These are phyloP conservation scores for Nowickia ferox DNA, from an alignment of 2,888 invertebrate species.

Conservation along the genomic window DNA sequence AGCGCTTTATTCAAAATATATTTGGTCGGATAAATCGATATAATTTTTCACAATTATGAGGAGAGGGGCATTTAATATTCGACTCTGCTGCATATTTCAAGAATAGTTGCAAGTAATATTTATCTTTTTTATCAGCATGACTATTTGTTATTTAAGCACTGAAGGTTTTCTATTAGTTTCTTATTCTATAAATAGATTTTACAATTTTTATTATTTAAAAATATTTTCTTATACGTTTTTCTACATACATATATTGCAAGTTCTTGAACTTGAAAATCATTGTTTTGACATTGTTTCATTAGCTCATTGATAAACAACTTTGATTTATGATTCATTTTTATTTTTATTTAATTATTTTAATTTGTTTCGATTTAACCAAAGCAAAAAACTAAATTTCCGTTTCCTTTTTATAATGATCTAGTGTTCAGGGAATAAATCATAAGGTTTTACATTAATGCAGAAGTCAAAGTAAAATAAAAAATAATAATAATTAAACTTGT, in stretches of 20 bases:
- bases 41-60: too few relatives aligned
- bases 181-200: too few relatives aligned
- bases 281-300: background rate
- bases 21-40: too few relatives aligned
- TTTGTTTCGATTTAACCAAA: background rate
- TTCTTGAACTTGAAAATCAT: slow-evolving; percentile 48
- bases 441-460: too few relatives aligned
- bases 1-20: too few relatives aligned
- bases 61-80: too few relatives aligned
- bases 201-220: background rate
- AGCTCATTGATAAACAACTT: slow-evolving; percentile 14
- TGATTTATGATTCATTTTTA: slow-evolving; percentile 33
- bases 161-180: background rate
- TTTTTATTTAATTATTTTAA: background rate
- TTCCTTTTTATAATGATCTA: slow-evolving; percentile 18
- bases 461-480: too few relatives aligned
- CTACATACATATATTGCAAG: background rate
- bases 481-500: too few relatives aligned
- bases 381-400: slow-evolving; percentile 18
- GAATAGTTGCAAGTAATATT: background rate
- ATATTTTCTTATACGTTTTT: background rate
- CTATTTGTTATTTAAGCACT: slow-evolving; percentile 19
- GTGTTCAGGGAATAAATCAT: background rate
- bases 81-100: too few relatives aligned
- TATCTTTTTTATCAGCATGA: slow-evolving; percentile 2